phyloP scores from a whole-genome alignment of 2,113 vertebrate species.

The Oreochromis tanganicae region DNA sequence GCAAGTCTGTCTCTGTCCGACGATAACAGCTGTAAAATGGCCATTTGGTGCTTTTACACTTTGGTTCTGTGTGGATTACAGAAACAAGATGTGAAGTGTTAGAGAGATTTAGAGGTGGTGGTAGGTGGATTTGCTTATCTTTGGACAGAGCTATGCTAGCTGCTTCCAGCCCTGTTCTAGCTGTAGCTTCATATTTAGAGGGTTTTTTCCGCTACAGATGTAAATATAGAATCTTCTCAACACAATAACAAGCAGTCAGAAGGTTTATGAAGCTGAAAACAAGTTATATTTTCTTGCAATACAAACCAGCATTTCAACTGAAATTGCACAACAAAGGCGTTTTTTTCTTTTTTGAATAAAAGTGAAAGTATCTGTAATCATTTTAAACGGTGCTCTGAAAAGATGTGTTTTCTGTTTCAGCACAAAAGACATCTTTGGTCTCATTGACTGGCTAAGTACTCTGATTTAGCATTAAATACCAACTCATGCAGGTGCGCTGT shows the following conservation, averaged over 20 bases:
- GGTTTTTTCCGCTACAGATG: neutral
- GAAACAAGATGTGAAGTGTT: neutral
- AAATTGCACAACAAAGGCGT: neutral
- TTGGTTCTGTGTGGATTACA: neutral
- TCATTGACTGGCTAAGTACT: neutral
- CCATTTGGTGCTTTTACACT: neutral
- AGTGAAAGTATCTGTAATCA: slow-evolving; percentile 9
- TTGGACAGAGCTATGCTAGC: neutral
- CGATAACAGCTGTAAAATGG: neutral
- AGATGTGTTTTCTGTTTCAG: neutral
- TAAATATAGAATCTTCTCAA: neutral
- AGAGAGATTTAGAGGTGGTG: neutral
- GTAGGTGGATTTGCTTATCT: neutral
- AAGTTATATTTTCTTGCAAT: neutral
- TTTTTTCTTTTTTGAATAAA: neutral
- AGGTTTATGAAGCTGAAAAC: neutral
- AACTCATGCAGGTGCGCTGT: neutral
- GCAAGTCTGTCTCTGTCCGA: neutral
- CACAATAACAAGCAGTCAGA: neutral
- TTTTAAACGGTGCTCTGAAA: neutral
- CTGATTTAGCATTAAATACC: neutral
- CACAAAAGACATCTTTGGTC: neutral
- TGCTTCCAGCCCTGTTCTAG: neutral
- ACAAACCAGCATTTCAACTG: neutral
- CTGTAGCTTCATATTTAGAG: neutral